A percentile compares a stretch with the other conserved stretches of the same genome.
These are phyloP conservation scores for Leptinotarsa peninsularis DNA, from an alignment of 2,888 invertebrate species.

Conservation along the genomic window DNA sequence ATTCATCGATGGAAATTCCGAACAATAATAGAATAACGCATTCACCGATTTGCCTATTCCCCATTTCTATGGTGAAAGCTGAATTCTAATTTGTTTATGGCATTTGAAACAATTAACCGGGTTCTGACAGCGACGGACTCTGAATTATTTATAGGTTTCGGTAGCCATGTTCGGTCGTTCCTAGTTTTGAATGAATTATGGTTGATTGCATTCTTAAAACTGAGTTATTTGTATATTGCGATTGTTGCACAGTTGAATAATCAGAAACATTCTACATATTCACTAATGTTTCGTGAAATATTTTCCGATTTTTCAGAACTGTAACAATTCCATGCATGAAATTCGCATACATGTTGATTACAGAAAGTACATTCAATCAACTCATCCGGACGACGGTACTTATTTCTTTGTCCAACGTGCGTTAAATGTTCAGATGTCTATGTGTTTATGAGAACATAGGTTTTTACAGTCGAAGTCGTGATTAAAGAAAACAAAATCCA, in stretches of 20 bases:
- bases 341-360: no score
- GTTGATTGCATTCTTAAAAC: constrained; percentile 1
- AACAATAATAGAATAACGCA: not conserved
- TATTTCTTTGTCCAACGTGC: no score
- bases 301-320: no score
- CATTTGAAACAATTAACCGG: constrained; percentile 29
- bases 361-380: no score
- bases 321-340: no score
- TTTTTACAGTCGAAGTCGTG: no score
- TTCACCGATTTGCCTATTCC: constrained; percentile 12
- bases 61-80: constrained; percentile 25
- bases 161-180: not conserved
- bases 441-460: no score
- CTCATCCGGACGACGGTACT: no score
- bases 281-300: no score
- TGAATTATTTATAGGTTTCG: constrained; percentile 24
- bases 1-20: not conserved
- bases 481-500: no score
- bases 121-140: constrained; percentile 19
- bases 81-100: constrained; percentile 13
- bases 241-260: not conserved
- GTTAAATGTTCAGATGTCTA: no score
- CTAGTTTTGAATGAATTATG: constrained; percentile 7
- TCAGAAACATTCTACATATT: no score
- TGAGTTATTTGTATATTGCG: not conserved